Evolutionary conservation across 2,888 invertebrate species (phyloP).

Genomic region (Eremobia ochroleuca): DNA sequence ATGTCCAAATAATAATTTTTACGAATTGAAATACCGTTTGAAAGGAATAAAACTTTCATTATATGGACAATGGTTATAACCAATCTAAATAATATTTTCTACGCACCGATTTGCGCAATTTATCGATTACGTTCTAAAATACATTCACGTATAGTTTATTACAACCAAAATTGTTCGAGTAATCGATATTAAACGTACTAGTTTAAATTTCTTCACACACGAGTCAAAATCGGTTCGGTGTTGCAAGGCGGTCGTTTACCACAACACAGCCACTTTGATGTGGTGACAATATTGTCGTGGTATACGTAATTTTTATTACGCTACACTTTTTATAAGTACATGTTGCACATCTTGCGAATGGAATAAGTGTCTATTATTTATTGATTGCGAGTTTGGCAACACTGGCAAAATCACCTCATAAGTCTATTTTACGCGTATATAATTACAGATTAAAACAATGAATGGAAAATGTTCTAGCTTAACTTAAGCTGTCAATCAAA

Average conservation of each 20-base stretch:
- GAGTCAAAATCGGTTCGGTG: conserved; percentile 51
- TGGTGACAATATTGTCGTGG: conserved; percentile 58
- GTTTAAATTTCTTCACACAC: conserved; percentile 65
- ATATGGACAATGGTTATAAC: conserved; percentile 43
- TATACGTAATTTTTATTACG: conserved; percentile 45
- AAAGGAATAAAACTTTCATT: conserved; percentile 57
- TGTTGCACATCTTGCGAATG: conserved; percentile 31
- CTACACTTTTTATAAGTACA: conserved; percentile 19
- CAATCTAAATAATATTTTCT: conserved; percentile 64
- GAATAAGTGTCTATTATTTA: conserved; percentile 37
- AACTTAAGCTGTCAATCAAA: neutral
- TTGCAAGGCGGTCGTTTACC: conserved; percentile 57
- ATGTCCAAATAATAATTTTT: conserved; percentile 42
- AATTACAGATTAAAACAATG: neutral
- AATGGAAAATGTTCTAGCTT: neutral
- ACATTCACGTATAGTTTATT: conserved; percentile 69
- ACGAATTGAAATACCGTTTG: conserved; percentile 21
- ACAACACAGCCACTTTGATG: conserved; percentile 52
- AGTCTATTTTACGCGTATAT: neutral
- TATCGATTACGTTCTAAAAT: conserved; percentile 72
- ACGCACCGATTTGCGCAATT: conserved; percentile 66
- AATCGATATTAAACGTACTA: conserved; percentile 58
- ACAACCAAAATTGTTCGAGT: conserved; percentile 65
- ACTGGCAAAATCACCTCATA: neutral
- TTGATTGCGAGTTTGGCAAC: conserved; percentile 10